A percentile compares a stretch with the other conserved stretches of the same genome.
phyloP scores from a whole-genome alignment of 35 echinoderm and acorn worm species.

The Apostichopus parvimensis region DNA sequence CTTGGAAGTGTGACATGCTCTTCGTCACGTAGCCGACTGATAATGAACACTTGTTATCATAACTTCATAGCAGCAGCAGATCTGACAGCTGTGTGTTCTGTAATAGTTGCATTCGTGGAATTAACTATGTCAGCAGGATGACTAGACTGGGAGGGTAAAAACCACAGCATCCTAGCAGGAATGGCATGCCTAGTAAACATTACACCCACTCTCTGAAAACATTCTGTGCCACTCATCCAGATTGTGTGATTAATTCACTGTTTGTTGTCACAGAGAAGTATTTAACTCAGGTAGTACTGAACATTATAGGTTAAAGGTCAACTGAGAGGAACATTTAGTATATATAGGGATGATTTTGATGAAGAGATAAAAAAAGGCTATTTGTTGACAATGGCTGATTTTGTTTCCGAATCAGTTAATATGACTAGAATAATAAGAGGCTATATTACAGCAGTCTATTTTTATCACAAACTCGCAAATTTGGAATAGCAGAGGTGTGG shows the following conservation, averaged over 20 bases:
- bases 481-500: neutral
- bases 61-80: neutral
- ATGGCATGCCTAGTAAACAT: neutral
- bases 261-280: neutral
- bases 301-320: neutral
- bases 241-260: neutral
- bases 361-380: too few species aligned
- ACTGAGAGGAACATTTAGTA: neutral
- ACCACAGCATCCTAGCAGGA: neutral
- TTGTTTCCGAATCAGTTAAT: neutral
- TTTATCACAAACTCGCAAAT: neutral
- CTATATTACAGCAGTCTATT: neutral
- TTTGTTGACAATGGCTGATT: neutral
- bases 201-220: neutral
- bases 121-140: neutral
- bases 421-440: too few species aligned
- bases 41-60: conserved; percentile 37
- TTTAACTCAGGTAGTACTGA: neutral
- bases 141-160: neutral
- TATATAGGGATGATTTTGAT: too few species aligned
- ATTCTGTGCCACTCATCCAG: neutral
- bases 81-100: conserved; percentile 10
- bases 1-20: conserved; percentile 3
- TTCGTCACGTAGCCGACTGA: conserved; percentile 24
- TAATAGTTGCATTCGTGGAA: neutral